phyloP scores from a whole-genome alignment of 2,113 vertebrate species.

The Hippocampus abdominalis region DNA sequence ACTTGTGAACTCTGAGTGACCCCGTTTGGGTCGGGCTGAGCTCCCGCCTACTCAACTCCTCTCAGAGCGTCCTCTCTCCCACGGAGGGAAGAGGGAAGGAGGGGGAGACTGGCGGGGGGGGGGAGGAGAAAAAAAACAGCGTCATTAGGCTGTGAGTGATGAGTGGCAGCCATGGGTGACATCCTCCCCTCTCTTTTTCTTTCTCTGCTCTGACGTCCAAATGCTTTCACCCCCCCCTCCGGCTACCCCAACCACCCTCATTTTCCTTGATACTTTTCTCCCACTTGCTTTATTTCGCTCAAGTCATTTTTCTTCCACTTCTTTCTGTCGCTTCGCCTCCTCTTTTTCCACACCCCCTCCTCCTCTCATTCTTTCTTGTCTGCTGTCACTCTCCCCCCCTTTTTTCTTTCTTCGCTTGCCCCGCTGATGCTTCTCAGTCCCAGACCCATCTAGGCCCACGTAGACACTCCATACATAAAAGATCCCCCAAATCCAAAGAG shows the following conservation, averaged over 20 bases:
- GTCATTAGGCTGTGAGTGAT: slow-evolving; percentile 80
- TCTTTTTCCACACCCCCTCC: slow-evolving; percentile 51
- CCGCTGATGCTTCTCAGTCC: slow-evolving; percentile 31
- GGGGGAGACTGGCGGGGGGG: slow-evolving; percentile 17
- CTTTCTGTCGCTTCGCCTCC: slow-evolving; percentile 57
- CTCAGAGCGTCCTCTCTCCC: slow-evolving; percentile 41
- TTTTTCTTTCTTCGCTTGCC: slow-evolving; percentile 38
- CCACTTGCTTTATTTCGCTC: slow-evolving; percentile 58
- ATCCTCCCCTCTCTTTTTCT: slow-evolving; percentile 57
- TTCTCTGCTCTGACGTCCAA: slow-evolving; percentile 42
- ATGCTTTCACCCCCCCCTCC: slow-evolving; percentile 36
- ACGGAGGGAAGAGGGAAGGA: slow-evolving; percentile 57
- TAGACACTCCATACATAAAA: slow-evolving; percentile 55
- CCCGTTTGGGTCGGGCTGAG: slow-evolving; percentile 87
- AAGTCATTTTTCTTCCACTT: slow-evolving; percentile 61
- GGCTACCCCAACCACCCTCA: slow-evolving; percentile 23
- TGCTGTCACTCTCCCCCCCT: slow-evolving; percentile 62
- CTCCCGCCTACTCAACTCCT: slow-evolving; percentile 73
- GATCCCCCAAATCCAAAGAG: slow-evolving; percentile 36
- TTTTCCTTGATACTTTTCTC: slow-evolving; percentile 50
- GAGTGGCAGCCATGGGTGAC: slow-evolving; percentile 75
- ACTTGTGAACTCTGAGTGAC: slow-evolving; percentile 96
- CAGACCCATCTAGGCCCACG: slow-evolving; percentile 40
- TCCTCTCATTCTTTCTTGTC: slow-evolving; percentile 55
- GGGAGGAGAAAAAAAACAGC: slow-evolving; percentile 50